Percentiles rank a stretch among this genome's conserved stretches.
phyloP scores from a whole-genome alignment of 2,888 invertebrate species.

The Andrena minutula region DNA sequence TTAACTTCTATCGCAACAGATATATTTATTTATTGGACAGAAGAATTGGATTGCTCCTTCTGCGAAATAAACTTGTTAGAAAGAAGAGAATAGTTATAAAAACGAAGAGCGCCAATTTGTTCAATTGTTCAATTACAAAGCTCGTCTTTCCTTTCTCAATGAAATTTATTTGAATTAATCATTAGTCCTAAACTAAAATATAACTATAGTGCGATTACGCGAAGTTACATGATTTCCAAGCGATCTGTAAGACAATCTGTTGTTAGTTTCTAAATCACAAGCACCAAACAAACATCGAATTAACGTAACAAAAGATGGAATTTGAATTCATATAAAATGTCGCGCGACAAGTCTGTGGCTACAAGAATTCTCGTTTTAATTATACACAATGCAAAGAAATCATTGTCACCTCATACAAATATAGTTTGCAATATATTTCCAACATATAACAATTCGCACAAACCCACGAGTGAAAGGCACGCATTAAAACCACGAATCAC shows the following conservation, averaged over 20 bases:
- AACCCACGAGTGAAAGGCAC: slow-evolving; percentile 77
- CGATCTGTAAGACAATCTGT: neutral
- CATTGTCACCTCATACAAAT: slow-evolving; percentile 62
- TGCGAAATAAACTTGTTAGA: neutral
- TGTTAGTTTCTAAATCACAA: neutral
- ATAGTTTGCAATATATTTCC: slow-evolving; percentile 64
- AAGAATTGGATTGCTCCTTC: neutral
- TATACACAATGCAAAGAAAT: slow-evolving; percentile 45
- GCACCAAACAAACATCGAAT: slow-evolving; percentile 14
- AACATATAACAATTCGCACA: slow-evolving; percentile 65
- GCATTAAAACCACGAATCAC: slow-evolving; percentile 76
- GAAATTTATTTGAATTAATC: slow-evolving; percentile 1
- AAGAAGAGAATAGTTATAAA: neutral
- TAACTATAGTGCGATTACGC: neutral
- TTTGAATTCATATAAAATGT: slow-evolving; percentile 25
- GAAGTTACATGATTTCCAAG: neutral
- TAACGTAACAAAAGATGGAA: neutral
- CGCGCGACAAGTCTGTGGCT: slow-evolving; percentile 22
- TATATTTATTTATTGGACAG: neutral
- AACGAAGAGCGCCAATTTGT: neutral
- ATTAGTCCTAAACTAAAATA: neutral
- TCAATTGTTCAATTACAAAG: neutral
- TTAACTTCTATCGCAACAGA: neutral
- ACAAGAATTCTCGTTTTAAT: slow-evolving; percentile 31
- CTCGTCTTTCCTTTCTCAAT: neutral